These are phyloP conservation scores for Helicolenus hilgendorfi DNA, from an alignment of 2,797 vertebrate genomes.

Conservation along the genomic window DNA sequence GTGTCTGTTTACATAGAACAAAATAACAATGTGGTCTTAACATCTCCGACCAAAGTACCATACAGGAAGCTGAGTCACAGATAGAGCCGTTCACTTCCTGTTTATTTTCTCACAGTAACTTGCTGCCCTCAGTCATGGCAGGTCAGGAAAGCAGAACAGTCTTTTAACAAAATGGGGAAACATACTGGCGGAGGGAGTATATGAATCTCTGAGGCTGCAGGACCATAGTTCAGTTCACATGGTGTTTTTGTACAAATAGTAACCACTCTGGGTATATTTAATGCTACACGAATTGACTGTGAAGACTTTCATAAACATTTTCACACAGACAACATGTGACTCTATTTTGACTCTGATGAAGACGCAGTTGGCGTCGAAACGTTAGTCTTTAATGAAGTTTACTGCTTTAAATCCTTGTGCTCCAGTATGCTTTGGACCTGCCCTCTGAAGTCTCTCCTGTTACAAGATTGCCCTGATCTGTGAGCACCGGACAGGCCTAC, in stretches of 20 bases:
- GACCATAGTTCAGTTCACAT: not conserved
- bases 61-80: constrained; percentile 77
- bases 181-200: not conserved
- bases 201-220: not conserved
- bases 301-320: not conserved
- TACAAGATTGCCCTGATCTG: too few species aligned
- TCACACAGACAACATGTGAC: not conserved
- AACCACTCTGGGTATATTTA: not conserved
- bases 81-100: constrained; percentile 64
- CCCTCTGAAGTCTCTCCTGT: too few species aligned
- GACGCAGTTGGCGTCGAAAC: too few species aligned
- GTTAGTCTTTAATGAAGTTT: too few species aligned
- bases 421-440: too few species aligned
- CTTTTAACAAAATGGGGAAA: not conserved
- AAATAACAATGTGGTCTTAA: constrained; percentile 20
- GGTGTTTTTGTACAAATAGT: not conserved
- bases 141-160: constrained; percentile 10
- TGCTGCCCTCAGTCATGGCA: not conserved
- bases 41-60: constrained; percentile 44
- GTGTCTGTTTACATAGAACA: not conserved
- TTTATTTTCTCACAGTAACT: constrained; percentile 40
- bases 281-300: not conserved
- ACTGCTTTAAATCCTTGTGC: too few species aligned
- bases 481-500: rapidly evolving
- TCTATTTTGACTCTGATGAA: too few species aligned